Evolutionary conservation across 2,888 invertebrate species (phyloP).

Genomic region (Habroteleia sp.): DNA sequence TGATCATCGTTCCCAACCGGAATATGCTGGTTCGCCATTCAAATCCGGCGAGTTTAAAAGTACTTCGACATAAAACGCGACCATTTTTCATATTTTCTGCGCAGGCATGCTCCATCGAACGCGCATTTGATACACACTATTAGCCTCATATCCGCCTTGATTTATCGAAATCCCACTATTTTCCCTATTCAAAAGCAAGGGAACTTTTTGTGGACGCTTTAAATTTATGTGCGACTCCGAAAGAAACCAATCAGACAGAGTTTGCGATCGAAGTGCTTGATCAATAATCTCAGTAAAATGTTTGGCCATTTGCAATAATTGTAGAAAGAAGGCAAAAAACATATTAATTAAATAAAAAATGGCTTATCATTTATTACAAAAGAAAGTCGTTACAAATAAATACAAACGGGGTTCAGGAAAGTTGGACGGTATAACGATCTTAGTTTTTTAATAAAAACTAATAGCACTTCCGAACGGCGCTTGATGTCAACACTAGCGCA

Average conservation of each 20-base stretch:
- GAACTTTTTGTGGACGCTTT: constrained; percentile 25
- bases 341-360: neutral
- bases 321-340: no score
- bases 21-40: constrained; percentile 73
- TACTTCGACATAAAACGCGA: constrained; percentile 78
- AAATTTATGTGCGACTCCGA: constrained; percentile 22
- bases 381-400: constrained; percentile 39
- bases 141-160: constrained; percentile 58
- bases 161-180: constrained; percentile 56
- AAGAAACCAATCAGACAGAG: constrained; percentile 25
- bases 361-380: constrained; percentile 43
- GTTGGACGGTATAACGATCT: constrained; percentile 48
- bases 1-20: constrained; percentile 20
- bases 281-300: no score
- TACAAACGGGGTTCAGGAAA: constrained; percentile 32
- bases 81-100: constrained; percentile 77
- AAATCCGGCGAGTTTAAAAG: constrained; percentile 75
- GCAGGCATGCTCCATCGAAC: constrained; percentile 72
- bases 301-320: no score
- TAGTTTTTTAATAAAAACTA: neutral
- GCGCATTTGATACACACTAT: constrained; percentile 69
- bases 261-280: no score
- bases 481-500: neutral
- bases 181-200: constrained; percentile 26
- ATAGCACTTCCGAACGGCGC: neutral